These are phyloP conservation scores for Talpa occidentalis DNA, from an alignment of 2,113 vertebrate species.

Conservation along the genomic window DNA sequence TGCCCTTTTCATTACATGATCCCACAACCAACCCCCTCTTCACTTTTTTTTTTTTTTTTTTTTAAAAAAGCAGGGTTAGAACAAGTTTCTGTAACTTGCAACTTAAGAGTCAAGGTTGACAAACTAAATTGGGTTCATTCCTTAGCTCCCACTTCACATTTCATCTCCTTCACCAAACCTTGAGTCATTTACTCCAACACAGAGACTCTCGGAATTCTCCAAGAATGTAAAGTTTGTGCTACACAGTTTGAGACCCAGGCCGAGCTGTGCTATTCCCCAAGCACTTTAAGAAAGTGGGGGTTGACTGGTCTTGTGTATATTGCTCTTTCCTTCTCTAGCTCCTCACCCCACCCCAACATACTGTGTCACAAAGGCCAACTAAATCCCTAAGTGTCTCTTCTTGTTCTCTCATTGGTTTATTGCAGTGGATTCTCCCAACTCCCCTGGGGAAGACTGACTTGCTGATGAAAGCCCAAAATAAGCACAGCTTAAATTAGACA, in stretches of 20 bases:
- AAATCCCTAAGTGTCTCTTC: not conserved
- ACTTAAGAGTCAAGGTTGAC: not conserved
- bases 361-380: no score
- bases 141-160: not conserved
- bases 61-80: not conserved
- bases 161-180: not conserved
- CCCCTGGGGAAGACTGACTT: not conserved
- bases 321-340: no score
- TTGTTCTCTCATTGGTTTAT: not conserved
- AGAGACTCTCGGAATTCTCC: not conserved
- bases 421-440: not conserved
- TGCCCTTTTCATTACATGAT: not conserved
- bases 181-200: not conserved
- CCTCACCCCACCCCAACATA: rapidly evolving
- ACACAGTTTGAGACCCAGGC: not conserved
- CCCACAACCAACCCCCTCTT: not conserved
- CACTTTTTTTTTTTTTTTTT: not conserved
- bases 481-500: not conserved
- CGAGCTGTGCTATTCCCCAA: no score
- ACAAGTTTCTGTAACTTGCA: not conserved
- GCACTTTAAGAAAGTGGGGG: not conserved
- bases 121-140: not conserved
- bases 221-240: not conserved
- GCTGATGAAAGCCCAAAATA: not conserved
- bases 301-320: not conserved